Evolutionary conservation across 2,888 invertebrate genomes (phyloP), one percentile per base, ranked within the genome.

Genomic region (Troides helena): DNA sequence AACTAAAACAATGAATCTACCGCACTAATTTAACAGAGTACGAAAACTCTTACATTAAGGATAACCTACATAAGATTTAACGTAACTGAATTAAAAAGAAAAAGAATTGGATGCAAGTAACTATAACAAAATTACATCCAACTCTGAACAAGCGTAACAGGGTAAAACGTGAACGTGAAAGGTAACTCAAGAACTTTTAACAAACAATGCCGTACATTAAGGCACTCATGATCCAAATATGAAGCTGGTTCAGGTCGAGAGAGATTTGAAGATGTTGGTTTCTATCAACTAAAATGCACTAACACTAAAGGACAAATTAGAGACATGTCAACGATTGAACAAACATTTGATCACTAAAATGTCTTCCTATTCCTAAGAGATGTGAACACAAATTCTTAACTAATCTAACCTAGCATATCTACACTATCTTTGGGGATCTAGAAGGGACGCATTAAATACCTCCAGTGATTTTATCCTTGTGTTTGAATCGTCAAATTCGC

Each of bases 171-270:
- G 78, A 85, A 85, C 81, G 77, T 78, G 77, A 72, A 71, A 72
- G 71, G 78, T 81, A 87, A 85, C 83, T 79, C 77, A 77, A 81
- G 74, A 77, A 75, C 74, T 78, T 80, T 67, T 76, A 81, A 85
- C 81, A 81, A 87, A 86, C 85, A 88, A 86, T 80, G 86, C 91
- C 91, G 90, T 87, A 82, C 89, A 92, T 92, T 92, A 91, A 92
- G 92, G 89, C 88, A 80, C 78, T 83, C 76, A 75, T 69, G 67
- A 77, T 76, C 74, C 74, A 72, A 67, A 67, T 61, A 57, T 74
- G 74, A 71, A 61, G 30, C 36, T 56, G 53, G 62, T 65, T 64
- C 7, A 30, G 71, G 39, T 59, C 65, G 39, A 66, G 36, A 60
- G 53, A 72, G 74, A 72, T 75, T 74, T 75, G 77, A 77, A 77